Evolutionary conservation across 2,113 vertebrate genomes (phyloP).

Genomic region (Phocoena phocoena): DNA sequence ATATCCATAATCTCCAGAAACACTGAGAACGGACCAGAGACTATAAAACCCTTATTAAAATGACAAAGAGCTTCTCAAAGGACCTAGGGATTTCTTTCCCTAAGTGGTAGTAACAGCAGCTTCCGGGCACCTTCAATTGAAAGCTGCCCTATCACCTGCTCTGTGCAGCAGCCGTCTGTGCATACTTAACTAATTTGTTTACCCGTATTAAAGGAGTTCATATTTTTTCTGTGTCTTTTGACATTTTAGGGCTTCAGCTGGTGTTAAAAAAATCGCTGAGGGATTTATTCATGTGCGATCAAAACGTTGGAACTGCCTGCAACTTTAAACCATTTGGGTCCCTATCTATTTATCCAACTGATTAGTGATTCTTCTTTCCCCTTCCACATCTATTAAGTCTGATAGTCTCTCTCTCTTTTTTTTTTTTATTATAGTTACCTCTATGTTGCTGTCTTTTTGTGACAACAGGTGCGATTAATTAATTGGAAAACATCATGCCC

Average conservation of each 20-base stretch:
- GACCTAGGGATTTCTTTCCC: neutral
- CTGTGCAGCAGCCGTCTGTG: neutral
- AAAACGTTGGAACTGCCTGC: neutral
- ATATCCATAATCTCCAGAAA: neutral
- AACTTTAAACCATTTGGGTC: neutral
- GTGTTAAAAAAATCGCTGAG: neutral
- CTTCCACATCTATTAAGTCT: neutral
- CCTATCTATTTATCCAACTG: constrained; percentile 14
- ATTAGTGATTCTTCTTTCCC: neutral
- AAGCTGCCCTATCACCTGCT: neutral
- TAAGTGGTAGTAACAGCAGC: neutral
- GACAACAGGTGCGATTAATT: neutral
- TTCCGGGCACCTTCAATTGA: neutral
- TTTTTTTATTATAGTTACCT: neutral
- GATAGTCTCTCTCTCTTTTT: neutral
- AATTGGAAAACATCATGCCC: neutral
- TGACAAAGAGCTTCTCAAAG: constrained; percentile 1
- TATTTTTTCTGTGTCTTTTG: constrained; percentile 36
- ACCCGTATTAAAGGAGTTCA: neutral
- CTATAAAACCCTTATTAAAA: neutral
- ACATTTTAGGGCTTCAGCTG: constrained; percentile 25
- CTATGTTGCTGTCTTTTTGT: neutral
- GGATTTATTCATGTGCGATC: neutral
- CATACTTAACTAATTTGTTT: constrained; percentile 24
- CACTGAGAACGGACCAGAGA: neutral